Evolutionary conservation across 2,113 vertebrate species (phyloP).

Genomic region (human): GRCh38 chr5:55997501-55998000

Average conservation of each 20-base stretch:
- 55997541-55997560: no score
- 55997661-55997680: background rate
- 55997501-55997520: no score
- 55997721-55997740: background rate
- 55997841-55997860: background rate
- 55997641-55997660: background rate
- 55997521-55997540: no score
- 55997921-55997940: background rate
- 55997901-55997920: slow-evolving; percentile 15
- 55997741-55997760: background rate
- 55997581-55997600: no score
- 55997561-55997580: no score
- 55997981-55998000: background rate
- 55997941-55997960: background rate
- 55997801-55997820: slow-evolving; percentile 32
- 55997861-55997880: background rate
- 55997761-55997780: background rate
- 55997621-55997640: background rate
- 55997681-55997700: background rate
- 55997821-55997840: background rate
- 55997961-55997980: background rate
- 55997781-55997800: background rate
- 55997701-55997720: background rate
- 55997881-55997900: slow-evolving; percentile 24
- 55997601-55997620: background rate